A percentile compares a stretch with the other conserved stretches of the same genome.
Evolutionary conservation across 2,113 vertebrate genomes (phyloP).

Genomic region (Lota lota): DNA sequence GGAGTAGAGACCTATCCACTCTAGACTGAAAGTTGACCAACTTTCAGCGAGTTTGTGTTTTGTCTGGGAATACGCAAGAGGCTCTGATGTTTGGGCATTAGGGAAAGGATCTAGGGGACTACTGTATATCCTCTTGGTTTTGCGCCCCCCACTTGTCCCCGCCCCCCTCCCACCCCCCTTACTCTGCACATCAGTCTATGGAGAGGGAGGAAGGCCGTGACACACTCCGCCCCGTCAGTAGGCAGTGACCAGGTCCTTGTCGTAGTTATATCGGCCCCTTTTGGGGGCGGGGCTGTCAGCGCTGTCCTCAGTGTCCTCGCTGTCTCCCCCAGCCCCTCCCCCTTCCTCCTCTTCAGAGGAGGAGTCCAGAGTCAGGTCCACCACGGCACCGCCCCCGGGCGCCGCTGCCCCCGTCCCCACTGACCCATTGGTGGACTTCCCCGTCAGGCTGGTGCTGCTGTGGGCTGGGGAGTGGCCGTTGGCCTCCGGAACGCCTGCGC

Average conservation of each 20-base stretch:
- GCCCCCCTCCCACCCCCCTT: slow-evolving; percentile 28
- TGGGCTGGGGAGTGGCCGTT: slow-evolving; percentile 82
- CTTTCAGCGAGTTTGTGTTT: slow-evolving; percentile 52
- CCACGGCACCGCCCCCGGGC: slow-evolving; percentile 79
- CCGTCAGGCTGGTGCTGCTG: slow-evolving; percentile 79
- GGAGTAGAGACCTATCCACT: slow-evolving; percentile 50
- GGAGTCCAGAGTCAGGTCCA: slow-evolving; percentile 97
- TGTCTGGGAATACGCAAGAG: slow-evolving; percentile 41
- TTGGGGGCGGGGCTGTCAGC: slow-evolving; percentile 86
- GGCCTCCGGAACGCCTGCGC: slow-evolving; percentile 82
- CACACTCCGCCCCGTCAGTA: slow-evolving; percentile 79
- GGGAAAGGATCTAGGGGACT: slow-evolving; percentile 52
- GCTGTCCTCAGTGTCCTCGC: slow-evolving; percentile 91
- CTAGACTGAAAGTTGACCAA: slow-evolving; percentile 42
- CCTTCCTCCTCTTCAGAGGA: slow-evolving; percentile 87
- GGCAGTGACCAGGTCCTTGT: slow-evolving; percentile 94
- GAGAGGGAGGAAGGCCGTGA: slow-evolving; percentile 44
- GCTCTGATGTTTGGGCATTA: slow-evolving; percentile 50
- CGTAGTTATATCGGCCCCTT: slow-evolving; percentile 87
- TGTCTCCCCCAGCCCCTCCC: slow-evolving; percentile 82
- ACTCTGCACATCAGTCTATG: slow-evolving; percentile 58
- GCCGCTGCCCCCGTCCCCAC: slow-evolving; percentile 58
- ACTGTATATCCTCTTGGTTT: slow-evolving; percentile 28
- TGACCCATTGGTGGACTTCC: slow-evolving; percentile 76
- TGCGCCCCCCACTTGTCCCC: slow-evolving; percentile 32